These are phyloP conservation scores for Gonatopus flavifemur DNA, from an alignment of 1,140 invertebrate genomes.

Conservation along the genomic window DNA sequence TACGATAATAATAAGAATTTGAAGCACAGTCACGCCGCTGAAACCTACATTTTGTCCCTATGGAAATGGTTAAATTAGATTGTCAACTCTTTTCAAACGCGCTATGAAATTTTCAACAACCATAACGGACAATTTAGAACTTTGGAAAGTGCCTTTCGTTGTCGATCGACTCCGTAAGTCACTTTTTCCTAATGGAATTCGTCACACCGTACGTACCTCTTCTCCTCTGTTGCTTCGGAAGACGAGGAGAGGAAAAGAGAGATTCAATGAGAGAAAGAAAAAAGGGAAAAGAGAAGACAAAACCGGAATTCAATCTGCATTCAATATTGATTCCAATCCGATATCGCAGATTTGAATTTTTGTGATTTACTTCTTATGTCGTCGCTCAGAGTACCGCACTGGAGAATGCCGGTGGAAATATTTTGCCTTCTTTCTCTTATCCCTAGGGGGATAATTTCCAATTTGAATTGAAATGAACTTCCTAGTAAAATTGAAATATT, in stretches of 20 bases:
- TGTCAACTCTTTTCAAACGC: too few relatives aligned
- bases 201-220: slow-evolving; percentile 27
- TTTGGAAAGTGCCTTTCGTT: slow-evolving; percentile 45
- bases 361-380: slow-evolving; percentile 51
- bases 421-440: too few relatives aligned
- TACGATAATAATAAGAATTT: too few relatives aligned
- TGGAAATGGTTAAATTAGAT: too few relatives aligned
- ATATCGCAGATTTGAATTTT: slow-evolving; percentile 49
- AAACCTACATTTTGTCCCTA: too few relatives aligned
- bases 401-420: slow-evolving; percentile 7
- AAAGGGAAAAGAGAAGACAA: slow-evolving; percentile 17
- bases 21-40: too few relatives aligned
- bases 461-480: too few relatives aligned
- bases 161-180: slow-evolving; percentile 43
- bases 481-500: too few relatives aligned
- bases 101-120: slow-evolving; percentile 26
- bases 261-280: too few relatives aligned
- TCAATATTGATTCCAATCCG: slow-evolving; percentile 55
- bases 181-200: slow-evolving; percentile 46
- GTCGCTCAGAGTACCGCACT: slow-evolving; percentile 15
- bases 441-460: too few relatives aligned
- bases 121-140: too few relatives aligned
- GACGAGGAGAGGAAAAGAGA: not conserved
- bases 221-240: slow-evolving; percentile 16
- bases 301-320: slow-evolving; percentile 49